These are phyloP conservation scores for Neodon shergylaensis DNA, from an alignment of 2,113 vertebrate genomes.

Conservation along the genomic window DNA sequence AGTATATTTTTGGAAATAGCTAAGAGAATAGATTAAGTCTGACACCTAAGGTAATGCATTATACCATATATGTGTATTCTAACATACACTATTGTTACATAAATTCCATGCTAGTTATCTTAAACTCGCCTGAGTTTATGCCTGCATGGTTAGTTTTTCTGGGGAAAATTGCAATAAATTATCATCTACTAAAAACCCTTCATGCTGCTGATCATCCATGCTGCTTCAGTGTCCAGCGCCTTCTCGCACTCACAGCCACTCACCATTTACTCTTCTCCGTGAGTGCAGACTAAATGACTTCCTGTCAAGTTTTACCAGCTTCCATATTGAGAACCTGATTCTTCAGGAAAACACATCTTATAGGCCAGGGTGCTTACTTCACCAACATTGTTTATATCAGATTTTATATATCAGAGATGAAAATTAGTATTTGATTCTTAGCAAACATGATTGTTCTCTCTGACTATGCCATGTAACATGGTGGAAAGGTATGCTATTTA, in stretches of 20 bases:
- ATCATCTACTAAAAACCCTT: background rate
- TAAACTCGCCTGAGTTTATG: background rate
- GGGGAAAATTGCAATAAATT: constrained; percentile 8
- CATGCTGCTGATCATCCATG: background rate
- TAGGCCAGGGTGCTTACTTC: background rate
- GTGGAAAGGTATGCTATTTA: background rate
- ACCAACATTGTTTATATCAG: background rate
- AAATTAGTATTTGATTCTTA: background rate
- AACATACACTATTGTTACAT: background rate
- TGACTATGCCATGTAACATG: background rate
- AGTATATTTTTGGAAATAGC: background rate
- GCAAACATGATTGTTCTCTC: background rate
- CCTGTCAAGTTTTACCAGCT: background rate
- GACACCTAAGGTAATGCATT: background rate
- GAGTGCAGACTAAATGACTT: background rate
- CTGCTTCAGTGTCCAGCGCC: background rate
- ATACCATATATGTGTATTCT: background rate
- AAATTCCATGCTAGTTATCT: background rate
- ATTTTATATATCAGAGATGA: constrained; percentile 9
- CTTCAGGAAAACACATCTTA: background rate
- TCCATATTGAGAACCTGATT: background rate
- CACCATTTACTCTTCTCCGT: background rate
- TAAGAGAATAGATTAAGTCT: background rate
- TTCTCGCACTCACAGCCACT: background rate
- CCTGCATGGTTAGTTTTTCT: constrained; percentile 4